Conservation (phyloP, 2,113 vertebrate genomes). For the Sylvia atricapilla region DNA sequence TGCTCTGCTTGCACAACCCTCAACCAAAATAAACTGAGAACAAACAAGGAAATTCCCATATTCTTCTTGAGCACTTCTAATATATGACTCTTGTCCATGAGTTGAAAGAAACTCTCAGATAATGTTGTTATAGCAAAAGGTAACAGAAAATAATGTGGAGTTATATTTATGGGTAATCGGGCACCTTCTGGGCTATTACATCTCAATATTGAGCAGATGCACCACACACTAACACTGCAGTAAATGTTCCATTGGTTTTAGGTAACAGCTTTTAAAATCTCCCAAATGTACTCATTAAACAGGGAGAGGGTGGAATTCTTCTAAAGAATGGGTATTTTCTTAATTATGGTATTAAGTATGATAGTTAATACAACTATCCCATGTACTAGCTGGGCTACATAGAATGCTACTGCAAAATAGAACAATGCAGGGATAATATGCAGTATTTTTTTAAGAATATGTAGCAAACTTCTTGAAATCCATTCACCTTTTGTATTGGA, state of each 20-base stretch:
- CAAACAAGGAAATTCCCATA: background rate
- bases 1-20: background rate
- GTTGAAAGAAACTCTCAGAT: background rate
- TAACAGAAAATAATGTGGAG: background rate
- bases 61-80: background rate
- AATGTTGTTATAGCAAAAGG: background rate
- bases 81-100: background rate
- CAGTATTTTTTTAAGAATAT: background rate
- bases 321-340: background rate
- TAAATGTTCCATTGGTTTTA: background rate
- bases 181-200: background rate
- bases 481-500: background rate
- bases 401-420: background rate
- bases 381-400: background rate
- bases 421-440: background rate
- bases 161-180: background rate
- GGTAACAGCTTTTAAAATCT: background rate
- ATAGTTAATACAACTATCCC: background rate
- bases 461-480: background rate
- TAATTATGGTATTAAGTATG: background rate
- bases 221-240: background rate
- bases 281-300: background rate
- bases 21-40: background rate
- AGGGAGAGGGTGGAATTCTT: background rate
- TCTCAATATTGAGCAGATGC: background rate